phyloP scores from a whole-genome alignment of 1,140 invertebrate genomes.

The Trachymyrmex cornetzi region DNA sequence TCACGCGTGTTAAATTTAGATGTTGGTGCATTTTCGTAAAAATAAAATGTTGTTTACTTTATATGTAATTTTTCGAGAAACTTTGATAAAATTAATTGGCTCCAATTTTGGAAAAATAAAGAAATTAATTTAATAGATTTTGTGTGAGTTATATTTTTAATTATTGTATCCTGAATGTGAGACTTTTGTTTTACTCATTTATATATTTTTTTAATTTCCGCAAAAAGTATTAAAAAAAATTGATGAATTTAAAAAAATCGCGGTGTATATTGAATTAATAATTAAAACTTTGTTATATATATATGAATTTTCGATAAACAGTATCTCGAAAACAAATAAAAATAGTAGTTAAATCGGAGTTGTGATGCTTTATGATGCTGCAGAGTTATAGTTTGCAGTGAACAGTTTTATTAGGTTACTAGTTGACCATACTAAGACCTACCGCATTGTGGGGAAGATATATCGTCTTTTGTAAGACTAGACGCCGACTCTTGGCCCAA shows the following conservation, averaged over 20 bases:
- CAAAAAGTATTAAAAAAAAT: not conserved
- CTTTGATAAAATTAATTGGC: not conserved
- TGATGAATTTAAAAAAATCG: not conserved
- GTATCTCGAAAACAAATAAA: not conserved
- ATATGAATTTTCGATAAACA: not conserved
- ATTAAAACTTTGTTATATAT: not conserved
- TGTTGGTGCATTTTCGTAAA: conserved; percentile 24
- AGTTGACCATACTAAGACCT: conserved; percentile 69
- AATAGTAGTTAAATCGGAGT: not conserved
- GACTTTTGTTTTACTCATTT: too few relatives aligned
- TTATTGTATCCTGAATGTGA: too few relatives aligned
- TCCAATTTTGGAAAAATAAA: not conserved
- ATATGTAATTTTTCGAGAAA: conserved; percentile 25
- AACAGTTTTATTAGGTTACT: conserved; percentile 43
- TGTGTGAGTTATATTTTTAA: not conserved
- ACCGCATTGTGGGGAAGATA: conserved; percentile 63
- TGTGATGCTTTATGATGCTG: not conserved
- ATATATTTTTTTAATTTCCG: not conserved
- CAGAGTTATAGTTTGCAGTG: not conserved
- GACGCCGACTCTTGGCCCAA: conserved; percentile 47
- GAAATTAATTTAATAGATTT: conserved; percentile 1
- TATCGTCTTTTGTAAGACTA: conserved; percentile 64
- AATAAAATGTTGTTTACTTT: conserved; percentile 17
- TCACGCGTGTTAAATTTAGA: conserved; percentile 44
- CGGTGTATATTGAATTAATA: not conserved